Percentiles rank a stretch among this genome's conserved stretches.
Evolutionary conservation across 2,113 vertebrate genomes (phyloP).

Genomic region (Centropus unirufus): DNA sequence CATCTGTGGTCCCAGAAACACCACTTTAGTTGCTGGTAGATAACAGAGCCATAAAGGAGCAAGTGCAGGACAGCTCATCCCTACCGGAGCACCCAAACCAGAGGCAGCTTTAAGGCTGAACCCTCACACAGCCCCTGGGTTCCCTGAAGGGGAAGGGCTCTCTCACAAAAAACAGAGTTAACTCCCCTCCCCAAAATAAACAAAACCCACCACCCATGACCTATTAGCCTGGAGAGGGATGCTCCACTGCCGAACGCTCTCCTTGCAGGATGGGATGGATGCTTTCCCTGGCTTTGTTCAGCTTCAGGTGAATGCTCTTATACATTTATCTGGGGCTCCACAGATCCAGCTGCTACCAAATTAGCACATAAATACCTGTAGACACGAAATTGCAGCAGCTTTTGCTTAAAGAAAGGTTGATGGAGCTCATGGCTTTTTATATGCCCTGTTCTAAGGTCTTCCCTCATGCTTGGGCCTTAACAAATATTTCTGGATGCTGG

Average conservation of each 20-base stretch:
- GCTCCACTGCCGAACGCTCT: fast-evolving
- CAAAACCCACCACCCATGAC: fast-evolving
- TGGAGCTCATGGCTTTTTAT: too few species aligned
- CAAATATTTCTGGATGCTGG: fast-evolving
- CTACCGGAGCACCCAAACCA: too few species aligned
- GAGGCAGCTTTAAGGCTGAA: too few species aligned
- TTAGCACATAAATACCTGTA: fast-evolving
- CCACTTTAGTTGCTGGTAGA: neutral
- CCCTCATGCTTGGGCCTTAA: fast-evolving
- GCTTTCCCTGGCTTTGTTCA: neutral
- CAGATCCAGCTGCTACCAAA: neutral
- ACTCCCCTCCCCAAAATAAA: too few species aligned
- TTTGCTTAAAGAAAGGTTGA: neutral
- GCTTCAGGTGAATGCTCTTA: neutral
- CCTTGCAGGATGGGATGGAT: fast-evolving
- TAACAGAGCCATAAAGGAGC: fast-evolving
- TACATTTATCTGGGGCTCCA: neutral
- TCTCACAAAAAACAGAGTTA: neutral
- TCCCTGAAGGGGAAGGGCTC: fast-evolving
- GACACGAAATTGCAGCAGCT: fast-evolving
- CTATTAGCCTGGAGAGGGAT: neutral
- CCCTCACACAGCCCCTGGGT: neutral
- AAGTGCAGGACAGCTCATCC: neutral
- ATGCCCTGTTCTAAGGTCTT: fast-evolving
- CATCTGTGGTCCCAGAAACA: neutral